Percentiles rank a stretch among this genome's conserved stretches.
phyloP scores from a whole-genome alignment of 2,113 vertebrate genomes.

The cattle (Bos taurus) region ARS-UCD2.0 NC_037330.1:111964001-111964500 shows the following conservation, averaged over 20 bases:
- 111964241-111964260: background rate
- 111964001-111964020: background rate
- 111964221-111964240: background rate
- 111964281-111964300: background rate
- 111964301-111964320: background rate
- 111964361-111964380: too few relatives aligned
- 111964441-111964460: background rate
- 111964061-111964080: background rate
- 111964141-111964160: background rate
- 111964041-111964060: background rate
- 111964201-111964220: background rate
- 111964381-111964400: background rate
- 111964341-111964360: background rate
- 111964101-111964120: background rate
- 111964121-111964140: background rate
- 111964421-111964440: background rate
- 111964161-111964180: background rate
- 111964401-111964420: background rate
- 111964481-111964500: background rate
- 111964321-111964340: background rate
- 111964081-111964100: rapidly evolving
- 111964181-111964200: background rate
- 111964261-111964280: background rate
- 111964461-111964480: background rate
- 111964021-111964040: background rate